These are phyloP conservation scores for Dendrolimus kikuchii DNA, from an alignment of 1,140 invertebrate species.

Conservation along the genomic window DNA sequence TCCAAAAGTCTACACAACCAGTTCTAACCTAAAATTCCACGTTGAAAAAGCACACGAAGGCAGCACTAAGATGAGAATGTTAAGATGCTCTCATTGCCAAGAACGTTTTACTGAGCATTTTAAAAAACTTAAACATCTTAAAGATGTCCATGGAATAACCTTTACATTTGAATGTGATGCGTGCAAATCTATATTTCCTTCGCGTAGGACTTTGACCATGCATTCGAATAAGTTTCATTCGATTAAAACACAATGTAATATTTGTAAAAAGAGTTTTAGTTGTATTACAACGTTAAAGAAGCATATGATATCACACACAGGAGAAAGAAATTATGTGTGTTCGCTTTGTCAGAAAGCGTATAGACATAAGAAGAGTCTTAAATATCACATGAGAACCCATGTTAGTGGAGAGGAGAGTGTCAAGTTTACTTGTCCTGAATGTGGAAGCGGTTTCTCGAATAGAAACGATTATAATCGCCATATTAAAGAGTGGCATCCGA, in stretches of 20 bases:
- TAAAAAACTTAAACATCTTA: slow-evolving; percentile 42
- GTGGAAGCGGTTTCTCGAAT: slow-evolving; percentile 55
- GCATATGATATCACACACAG: slow-evolving; percentile 80
- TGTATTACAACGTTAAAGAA: slow-evolving; percentile 76
- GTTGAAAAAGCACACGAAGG: slow-evolving; percentile 40
- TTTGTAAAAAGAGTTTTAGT: slow-evolving; percentile 68
- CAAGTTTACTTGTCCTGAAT: slow-evolving; percentile 61
- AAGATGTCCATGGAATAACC: slow-evolving; percentile 38
- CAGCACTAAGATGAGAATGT: slow-evolving; percentile 28
- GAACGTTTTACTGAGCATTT: slow-evolving; percentile 47
- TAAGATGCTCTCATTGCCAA: slow-evolving; percentile 37
- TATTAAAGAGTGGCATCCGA: slow-evolving; percentile 40
- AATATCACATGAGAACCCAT: slow-evolving; percentile 74
- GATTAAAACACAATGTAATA: slow-evolving; percentile 64
- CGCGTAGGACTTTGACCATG: slow-evolving; percentile 36
- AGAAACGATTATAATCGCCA: slow-evolving; percentile 35
- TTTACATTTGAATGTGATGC: slow-evolving; percentile 41
- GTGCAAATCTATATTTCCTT: slow-evolving; percentile 34
- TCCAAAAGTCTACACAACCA: slow-evolving; percentile 44
- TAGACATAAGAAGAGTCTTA: slow-evolving; percentile 78
- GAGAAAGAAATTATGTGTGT: slow-evolving; percentile 74
- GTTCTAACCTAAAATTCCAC: slow-evolving; percentile 42
- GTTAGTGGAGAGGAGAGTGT: slow-evolving; percentile 65
- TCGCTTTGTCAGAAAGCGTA: slow-evolving; percentile 73
- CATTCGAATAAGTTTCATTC: slow-evolving; percentile 67